Conservation (phyloP, 2,797 vertebrate genomes). For the Sebastes itinus region DNA sequence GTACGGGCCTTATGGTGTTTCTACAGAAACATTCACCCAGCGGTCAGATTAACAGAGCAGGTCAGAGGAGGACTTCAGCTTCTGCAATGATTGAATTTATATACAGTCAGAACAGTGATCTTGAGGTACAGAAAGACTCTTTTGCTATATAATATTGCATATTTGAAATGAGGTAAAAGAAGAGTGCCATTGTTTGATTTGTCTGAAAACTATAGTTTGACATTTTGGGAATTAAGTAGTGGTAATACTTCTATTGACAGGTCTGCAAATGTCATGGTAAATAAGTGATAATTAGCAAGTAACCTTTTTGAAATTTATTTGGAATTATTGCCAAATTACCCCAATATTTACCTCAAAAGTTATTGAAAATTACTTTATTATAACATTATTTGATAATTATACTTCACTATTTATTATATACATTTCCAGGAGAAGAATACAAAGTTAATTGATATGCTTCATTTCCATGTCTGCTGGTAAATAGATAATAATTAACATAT, state of each 20-base stretch:
- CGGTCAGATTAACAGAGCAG: slow-evolving; percentile 49
- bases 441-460: no score
- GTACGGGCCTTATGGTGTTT: slow-evolving; percentile 38
- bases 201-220: neutral
- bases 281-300: no score
- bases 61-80: slow-evolving; percentile 39
- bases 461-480: no score
- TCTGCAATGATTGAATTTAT: slow-evolving; percentile 11
- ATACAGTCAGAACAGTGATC: neutral
- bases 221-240: neutral
- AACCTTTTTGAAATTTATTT: no score
- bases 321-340: no score
- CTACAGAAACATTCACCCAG: slow-evolving; percentile 19
- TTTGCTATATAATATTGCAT: neutral
- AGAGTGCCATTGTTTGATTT: neutral
- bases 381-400: no score
- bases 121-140: neutral
- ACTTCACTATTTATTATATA: rapidly evolving
- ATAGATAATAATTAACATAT: no score
- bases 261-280: no score
- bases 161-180: neutral
- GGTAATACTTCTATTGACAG: no score
- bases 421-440: no score
- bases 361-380: no score
- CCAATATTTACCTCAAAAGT: no score